phyloP scores from a whole-genome alignment of 2,888 invertebrate species.

The Rugalucina vietnamica region DNA sequence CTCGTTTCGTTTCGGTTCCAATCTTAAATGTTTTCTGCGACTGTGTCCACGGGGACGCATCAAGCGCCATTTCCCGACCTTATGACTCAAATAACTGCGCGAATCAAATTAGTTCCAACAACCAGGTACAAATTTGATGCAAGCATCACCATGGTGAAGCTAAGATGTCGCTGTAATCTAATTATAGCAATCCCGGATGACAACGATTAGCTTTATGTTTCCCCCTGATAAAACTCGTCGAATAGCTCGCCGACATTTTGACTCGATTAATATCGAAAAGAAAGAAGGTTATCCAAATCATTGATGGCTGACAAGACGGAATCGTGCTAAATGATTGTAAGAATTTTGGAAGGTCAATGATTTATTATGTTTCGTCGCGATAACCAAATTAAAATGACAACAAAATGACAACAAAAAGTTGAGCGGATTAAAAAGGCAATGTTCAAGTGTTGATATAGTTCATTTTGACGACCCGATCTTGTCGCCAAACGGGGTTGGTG shows the following conservation, averaged over 20 bases:
- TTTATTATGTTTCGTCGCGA: too few species aligned
- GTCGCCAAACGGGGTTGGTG: too few species aligned
- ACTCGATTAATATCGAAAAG: constrained; percentile 49
- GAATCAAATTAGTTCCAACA: constrained; percentile 59
- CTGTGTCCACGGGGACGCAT: constrained; percentile 44
- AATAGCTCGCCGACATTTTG: constrained; percentile 40
- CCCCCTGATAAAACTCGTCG: constrained; percentile 46
- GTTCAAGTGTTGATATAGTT: too few species aligned
- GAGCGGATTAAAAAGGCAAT: too few species aligned
- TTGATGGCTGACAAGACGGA: too few species aligned
- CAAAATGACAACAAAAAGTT: too few species aligned
- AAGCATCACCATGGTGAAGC: constrained; percentile 54
- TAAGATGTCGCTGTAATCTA: constrained; percentile 44
- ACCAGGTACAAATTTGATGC: constrained; percentile 61
- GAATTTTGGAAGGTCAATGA: too few species aligned
- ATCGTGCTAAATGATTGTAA: too few species aligned
- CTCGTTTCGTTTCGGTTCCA: constrained; percentile 41
- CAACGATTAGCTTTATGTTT: constrained; percentile 15
- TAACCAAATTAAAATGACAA: too few species aligned
- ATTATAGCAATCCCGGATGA: constrained; percentile 52
- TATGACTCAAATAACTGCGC: constrained; percentile 54
- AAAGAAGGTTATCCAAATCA: constrained; percentile 54
- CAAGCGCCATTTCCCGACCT: constrained; percentile 51
- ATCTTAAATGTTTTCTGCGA: constrained; percentile 40
- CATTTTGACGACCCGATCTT: too few species aligned